A percentile compares a stretch with the other conserved stretches of the same genome.
Evolutionary conservation across 2,113 vertebrate genomes (phyloP).

Genomic region (Camelus dromedarius): DNA sequence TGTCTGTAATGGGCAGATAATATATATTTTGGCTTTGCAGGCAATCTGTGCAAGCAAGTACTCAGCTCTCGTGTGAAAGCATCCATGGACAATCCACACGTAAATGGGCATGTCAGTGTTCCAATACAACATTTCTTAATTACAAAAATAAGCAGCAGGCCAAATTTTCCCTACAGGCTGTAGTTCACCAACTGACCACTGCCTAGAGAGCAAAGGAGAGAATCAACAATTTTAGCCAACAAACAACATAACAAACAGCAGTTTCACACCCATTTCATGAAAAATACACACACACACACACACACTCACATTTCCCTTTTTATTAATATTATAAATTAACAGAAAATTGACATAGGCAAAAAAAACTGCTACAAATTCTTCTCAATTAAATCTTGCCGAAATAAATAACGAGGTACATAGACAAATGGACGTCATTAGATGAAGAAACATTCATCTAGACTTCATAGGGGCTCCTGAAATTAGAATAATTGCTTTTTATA

Average conservation of each 20-base stretch:
- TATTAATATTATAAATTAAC: slow-evolving; percentile 3
- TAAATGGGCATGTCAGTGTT: not conserved
- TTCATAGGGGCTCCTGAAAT: slow-evolving; percentile 18
- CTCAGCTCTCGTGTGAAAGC: not conserved
- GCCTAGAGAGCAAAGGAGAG: not conserved
- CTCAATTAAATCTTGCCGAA: slow-evolving; percentile 19
- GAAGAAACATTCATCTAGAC: not conserved
- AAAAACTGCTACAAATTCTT: not conserved
- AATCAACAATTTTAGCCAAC: not conserved
- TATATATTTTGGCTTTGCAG: not conserved
- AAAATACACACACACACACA: not conserved
- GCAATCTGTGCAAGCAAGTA: not conserved
- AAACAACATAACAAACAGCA: not conserved
- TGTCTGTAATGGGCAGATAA: not conserved
- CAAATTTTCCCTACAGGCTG: too few species aligned
- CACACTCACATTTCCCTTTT: not conserved
- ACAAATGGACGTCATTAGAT: not conserved
- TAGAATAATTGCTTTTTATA: not conserved
- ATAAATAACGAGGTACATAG: not conserved
- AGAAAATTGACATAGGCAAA: not conserved
- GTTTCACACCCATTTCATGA: not conserved
- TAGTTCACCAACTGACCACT: not conserved
- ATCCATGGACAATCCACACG: not conserved
- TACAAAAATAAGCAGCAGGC: too few species aligned
- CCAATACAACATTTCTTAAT: not conserved